Percentiles rank a stretch among this genome's conserved stretches.
Conservation (phyloP, 2,888 invertebrate species). For the Eulithis prunata region DNA sequence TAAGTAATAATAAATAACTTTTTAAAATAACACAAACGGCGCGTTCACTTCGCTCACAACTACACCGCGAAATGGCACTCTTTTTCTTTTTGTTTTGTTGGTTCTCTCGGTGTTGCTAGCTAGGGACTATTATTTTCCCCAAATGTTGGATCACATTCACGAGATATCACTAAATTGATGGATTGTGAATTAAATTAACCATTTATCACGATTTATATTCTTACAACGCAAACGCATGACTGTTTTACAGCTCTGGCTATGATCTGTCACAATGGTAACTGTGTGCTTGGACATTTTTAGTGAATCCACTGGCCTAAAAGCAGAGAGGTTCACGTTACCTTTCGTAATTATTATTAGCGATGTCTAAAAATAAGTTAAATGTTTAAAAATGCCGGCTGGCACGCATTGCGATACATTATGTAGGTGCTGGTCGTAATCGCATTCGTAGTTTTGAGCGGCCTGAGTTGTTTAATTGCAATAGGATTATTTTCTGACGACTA, state of each 20-base stretch:
- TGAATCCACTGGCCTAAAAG: slow-evolving; percentile 58
- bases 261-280: slow-evolving; percentile 36
- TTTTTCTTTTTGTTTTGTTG: slow-evolving; percentile 49
- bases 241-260: slow-evolving; percentile 9
- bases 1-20: slow-evolving; percentile 66
- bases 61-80: slow-evolving; percentile 75
- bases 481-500: not conserved
- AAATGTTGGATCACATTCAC: slow-evolving; percentile 15
- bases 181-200: not conserved
- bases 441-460: slow-evolving; percentile 57
- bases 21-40: slow-evolving; percentile 62
- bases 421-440: slow-evolving; percentile 63
- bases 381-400: slow-evolving; percentile 79
- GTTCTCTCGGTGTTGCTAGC: slow-evolving; percentile 59
- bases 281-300: slow-evolving; percentile 45
- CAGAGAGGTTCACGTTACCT: slow-evolving; percentile 81
- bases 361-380: slow-evolving; percentile 81
- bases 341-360: slow-evolving; percentile 81
- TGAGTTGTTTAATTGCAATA: not conserved
- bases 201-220: not conserved
- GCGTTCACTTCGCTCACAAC: slow-evolving; percentile 77
- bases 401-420: slow-evolving; percentile 63
- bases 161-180: not conserved
- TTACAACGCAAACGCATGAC: not conserved
- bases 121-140: slow-evolving; percentile 43